Conservation (phyloP, 30 jellyfish, hydroid and myxozoan species). For the Aurelia aurita region DNA sequence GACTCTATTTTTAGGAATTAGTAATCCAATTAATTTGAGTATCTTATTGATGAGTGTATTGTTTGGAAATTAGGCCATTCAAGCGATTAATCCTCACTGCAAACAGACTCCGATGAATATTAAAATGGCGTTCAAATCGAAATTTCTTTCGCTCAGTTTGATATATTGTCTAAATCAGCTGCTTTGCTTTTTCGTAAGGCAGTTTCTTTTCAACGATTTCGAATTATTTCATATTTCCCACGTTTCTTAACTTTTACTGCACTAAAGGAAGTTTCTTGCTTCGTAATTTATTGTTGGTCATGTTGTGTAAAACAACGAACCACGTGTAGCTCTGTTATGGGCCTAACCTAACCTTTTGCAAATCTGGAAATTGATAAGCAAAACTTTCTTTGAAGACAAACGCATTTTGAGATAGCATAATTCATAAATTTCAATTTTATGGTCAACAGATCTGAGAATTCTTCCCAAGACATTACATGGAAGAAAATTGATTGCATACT, state of each 20-base stretch:
- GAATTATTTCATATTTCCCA: conserved; percentile 2
- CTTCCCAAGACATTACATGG: no score
- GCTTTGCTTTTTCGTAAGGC: conserved; percentile 1
- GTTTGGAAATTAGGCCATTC: conserved; percentile 1
- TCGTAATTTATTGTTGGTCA: conserved; percentile 13
- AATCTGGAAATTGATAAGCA: no score
- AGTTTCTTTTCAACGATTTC: conserved; percentile 13
- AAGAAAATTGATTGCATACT: no score
- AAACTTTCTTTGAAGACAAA: no score
- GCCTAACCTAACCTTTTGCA: no score
- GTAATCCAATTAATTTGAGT: no score
- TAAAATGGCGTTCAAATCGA: conserved; percentile 1
- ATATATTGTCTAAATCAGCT: conserved; percentile 49
- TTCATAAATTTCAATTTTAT: no score
- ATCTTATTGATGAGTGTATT: no score
- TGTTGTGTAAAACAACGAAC: background rate
- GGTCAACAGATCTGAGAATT: no score
- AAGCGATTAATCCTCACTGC: conserved; percentile 31
- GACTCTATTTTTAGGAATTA: no score
- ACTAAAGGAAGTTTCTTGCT: conserved; percentile 19
- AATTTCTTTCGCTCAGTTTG: conserved; percentile 24
- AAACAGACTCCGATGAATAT: conserved; percentile 9
- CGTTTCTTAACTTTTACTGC: conserved; percentile 10
- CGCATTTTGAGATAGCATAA: no score
- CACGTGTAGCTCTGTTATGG: conserved; percentile 20